A percentile compares a stretch with the other conserved stretches of the same genome.
phyloP scores from a whole-genome alignment of 1,140 invertebrate species.

The Calephelis nemesis region DNA sequence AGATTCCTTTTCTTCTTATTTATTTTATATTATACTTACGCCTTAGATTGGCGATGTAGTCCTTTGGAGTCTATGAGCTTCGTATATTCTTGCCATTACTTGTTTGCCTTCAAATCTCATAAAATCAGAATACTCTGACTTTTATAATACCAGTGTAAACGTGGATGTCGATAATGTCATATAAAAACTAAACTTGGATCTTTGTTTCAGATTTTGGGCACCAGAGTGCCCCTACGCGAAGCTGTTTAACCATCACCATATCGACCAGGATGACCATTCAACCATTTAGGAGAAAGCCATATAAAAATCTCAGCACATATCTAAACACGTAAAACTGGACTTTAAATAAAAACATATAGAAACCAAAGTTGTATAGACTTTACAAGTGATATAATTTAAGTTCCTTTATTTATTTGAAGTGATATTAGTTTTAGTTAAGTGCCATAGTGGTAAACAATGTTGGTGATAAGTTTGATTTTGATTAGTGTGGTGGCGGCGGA shows the following conservation, averaged over 20 bases:
- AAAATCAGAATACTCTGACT: no score
- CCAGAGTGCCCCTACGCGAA: conserved; percentile 13
- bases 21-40: no score
- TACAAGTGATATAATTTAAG: conserved; percentile 43
- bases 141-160: not conserved
- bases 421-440: conserved; percentile 62
- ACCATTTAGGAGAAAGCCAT: conserved; percentile 52
- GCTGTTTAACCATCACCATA: conserved; percentile 20
- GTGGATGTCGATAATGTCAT: not conserved
- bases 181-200: not conserved
- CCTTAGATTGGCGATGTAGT: no score
- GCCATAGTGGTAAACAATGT: conserved; percentile 49
- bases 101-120: no score
- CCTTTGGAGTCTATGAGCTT: no score
- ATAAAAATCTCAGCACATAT: conserved; percentile 54
- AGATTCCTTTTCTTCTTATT: no score
- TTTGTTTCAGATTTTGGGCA: conserved; percentile 28
- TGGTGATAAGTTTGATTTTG: conserved; percentile 42
- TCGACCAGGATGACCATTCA: conserved; percentile 53
- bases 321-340: conserved; percentile 56
- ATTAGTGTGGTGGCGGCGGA: conserved; percentile 46
- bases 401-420: conserved; percentile 55
- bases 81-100: no score
- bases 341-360: conserved; percentile 27
- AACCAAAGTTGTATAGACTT: conserved; percentile 28